phyloP scores from a whole-genome alignment of 2,888 invertebrate species.

The Caenorhabditis sp. region DNA sequence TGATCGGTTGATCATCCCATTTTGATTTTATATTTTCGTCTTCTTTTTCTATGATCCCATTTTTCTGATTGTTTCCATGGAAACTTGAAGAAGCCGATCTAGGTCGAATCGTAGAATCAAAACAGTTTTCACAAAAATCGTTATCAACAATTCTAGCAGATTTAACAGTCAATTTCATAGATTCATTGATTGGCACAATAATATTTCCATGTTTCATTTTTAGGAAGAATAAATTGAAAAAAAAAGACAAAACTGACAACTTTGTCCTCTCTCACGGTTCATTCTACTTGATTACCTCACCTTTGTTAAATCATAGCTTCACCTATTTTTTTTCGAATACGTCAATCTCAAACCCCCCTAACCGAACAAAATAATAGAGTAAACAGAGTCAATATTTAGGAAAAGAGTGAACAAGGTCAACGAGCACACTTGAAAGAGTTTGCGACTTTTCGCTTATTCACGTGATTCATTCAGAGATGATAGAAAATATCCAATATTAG shows the following conservation, averaged over 20 bases:
- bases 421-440: background rate
- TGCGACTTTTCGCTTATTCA: background rate
- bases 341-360: background rate
- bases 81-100: background rate
- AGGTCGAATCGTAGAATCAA: background rate
- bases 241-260: background rate
- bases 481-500: background rate
- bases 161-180: background rate
- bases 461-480: background rate
- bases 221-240: background rate
- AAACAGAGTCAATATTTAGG: background rate
- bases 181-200: background rate
- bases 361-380: background rate
- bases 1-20: conserved; percentile 20
- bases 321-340: background rate
- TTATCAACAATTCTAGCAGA: background rate
- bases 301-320: background rate
- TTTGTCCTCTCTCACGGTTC: background rate
- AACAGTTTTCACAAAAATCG: background rate
- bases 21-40: conserved; percentile 9
- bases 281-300: background rate
- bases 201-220: background rate
- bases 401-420: background rate
- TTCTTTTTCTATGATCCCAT: conserved; percentile 17
- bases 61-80: background rate